Conservation (phyloP, 1,140 invertebrate genomes). For the Drosophila sturtevanti region DNA sequence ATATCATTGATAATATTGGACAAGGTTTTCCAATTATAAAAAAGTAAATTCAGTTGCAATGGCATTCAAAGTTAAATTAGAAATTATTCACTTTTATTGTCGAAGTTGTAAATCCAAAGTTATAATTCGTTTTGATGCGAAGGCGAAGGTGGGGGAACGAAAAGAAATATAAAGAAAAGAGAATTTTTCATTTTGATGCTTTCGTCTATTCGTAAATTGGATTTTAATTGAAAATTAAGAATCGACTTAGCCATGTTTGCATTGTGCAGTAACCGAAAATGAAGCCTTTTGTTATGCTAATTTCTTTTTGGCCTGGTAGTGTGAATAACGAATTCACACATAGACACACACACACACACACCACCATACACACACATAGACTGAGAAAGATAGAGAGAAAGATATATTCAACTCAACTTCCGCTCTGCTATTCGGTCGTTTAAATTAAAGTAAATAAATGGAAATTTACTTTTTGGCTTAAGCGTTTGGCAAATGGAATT, state of each 20-base stretch:
- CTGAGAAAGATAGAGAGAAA: conserved; percentile 22
- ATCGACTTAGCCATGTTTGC: conserved; percentile 77
- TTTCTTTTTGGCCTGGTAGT: conserved; percentile 49
- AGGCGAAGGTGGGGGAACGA: background rate
- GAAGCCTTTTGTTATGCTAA: conserved; percentile 74
- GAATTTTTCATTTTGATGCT: conserved; percentile 34
- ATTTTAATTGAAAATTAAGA: conserved; percentile 80
- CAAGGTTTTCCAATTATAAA: too few species aligned
- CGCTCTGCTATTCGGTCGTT: conserved; percentile 38
- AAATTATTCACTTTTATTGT: too few species aligned
- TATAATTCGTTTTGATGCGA: conserved; percentile 41
- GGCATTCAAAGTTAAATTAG: too few species aligned
- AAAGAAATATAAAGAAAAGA: conserved; percentile 25
- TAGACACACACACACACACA: background rate
- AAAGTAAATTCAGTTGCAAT: too few species aligned
- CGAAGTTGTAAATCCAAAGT: too few species aligned
- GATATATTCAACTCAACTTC: conserved; percentile 24
- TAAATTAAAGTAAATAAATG: conserved; percentile 76
- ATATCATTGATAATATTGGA: too few species aligned
- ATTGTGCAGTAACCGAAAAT: conserved; percentile 63
- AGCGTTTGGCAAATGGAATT: conserved; percentile 48
- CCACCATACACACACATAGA: too few species aligned
- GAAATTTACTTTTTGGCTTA: conserved; percentile 78
- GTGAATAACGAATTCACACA: conserved; percentile 23
- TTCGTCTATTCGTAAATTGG: conserved; percentile 68